Conservation (phyloP, 2,113 vertebrate genomes). For the Sitta europaea region DNA sequence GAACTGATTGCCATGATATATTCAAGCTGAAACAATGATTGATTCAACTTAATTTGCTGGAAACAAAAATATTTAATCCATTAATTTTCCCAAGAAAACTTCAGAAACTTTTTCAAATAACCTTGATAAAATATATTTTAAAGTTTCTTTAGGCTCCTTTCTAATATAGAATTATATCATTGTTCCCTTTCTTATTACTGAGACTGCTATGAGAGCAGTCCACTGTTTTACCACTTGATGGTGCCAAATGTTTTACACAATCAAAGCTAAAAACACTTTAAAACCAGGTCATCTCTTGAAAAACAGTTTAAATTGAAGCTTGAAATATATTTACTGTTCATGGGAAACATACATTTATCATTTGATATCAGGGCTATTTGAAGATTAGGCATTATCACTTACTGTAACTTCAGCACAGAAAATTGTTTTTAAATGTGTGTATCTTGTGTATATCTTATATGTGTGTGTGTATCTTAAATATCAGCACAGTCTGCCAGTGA, state of each 20-base stretch:
- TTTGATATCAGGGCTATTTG: background rate
- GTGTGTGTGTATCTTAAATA: background rate
- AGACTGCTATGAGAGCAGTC: background rate
- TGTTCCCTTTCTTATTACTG: background rate
- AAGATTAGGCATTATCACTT: background rate
- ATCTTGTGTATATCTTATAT: background rate
- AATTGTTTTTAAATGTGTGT: background rate
- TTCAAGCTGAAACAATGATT: background rate
- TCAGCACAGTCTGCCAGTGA: background rate
- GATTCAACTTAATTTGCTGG: background rate
- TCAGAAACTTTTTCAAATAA: background rate
- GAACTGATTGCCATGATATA: background rate
- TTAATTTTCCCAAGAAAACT: background rate
- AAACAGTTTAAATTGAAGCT: background rate
- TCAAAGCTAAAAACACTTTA: background rate
- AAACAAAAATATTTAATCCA: background rate
- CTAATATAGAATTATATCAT: background rate
- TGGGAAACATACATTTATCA: background rate
- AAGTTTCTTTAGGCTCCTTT: background rate
- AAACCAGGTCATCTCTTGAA: background rate
- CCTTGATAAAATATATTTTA: background rate
- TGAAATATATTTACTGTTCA: background rate
- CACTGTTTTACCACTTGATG: conserved; percentile 50
- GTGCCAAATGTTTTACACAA: conserved; percentile 15
- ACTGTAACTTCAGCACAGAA: background rate